Evolutionary conservation across 1,140 invertebrate genomes (phyloP), one percentile per base, ranked within the genome.

Genomic region (Diachasma alloeum): DNA sequence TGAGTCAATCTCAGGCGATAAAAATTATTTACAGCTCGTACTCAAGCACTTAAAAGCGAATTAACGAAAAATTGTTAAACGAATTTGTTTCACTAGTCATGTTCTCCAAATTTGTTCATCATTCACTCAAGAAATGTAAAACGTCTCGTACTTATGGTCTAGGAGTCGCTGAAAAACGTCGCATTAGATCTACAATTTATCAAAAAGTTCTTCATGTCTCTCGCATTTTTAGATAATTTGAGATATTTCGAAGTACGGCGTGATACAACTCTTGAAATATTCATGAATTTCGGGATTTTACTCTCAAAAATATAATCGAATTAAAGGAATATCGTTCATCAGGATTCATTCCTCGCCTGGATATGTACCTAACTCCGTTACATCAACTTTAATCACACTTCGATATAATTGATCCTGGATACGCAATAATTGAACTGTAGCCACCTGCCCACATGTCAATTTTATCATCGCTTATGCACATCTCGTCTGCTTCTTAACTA

Each of bases 351-450:
- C 24, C 24, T 31, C 44, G 0, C 31, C 70, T 36, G 44, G 24
- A 53, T 53, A 53, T 53, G 44, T 72, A 53, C 31, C 70, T 72
- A 48, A 72, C 46, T 63, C 59, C 59, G 26, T 63, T 63, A 63
- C 59, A 13, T 63, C 24, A 31, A 22, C 36, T 26, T 56, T 72
- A 72, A 72, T 72, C 70, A 72, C 46, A 56, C 70, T 56, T 72
- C 24, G 17, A 36, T 39, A 53, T 72, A 72, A 72, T 72, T 72
- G 70, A 72, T 72, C 31, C 46, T 72, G 44, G 48, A 31, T 56
- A 72, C 39, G 4, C 24, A 42, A 48, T 72, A 72, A 72, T 72
- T 72, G 42, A 46, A 72, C 69, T 24, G 69, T 56, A 72, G 36
- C 69, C 26, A 72, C 36, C 22, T 63, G 24, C 13, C 24, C 59